Evolutionary conservation across 2,113 vertebrate species (phyloP).

Genomic region (Python bivittatus): DNA sequence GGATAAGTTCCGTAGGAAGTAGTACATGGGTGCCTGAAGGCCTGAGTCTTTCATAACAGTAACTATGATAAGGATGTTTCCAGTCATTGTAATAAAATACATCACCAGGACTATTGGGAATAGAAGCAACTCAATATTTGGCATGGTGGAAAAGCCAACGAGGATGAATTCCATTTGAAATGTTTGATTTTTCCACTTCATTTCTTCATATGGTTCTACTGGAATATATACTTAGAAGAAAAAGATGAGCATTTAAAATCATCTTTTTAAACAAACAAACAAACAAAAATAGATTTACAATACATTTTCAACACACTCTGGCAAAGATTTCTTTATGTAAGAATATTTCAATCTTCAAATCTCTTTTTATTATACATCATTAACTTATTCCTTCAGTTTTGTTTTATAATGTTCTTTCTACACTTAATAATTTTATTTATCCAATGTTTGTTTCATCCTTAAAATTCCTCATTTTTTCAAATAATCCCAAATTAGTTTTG

Average conservation of each 20-base stretch:
- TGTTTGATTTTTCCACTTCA: neutral
- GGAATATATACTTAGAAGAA: neutral
- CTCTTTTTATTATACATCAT: neutral
- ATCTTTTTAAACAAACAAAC: too few relatives aligned
- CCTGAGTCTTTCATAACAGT: neutral
- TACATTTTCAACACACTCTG: neutral
- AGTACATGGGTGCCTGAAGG: conserved; percentile 1
- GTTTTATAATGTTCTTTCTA: neutral
- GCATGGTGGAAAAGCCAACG: neutral
- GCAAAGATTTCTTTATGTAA: neutral
- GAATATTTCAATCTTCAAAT: neutral
- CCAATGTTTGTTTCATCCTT: too few relatives aligned
- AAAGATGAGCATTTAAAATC: neutral
- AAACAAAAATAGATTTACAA: neutral
- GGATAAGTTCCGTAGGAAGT: neutral
- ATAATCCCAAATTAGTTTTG: neutral
- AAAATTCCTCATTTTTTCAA: neutral
- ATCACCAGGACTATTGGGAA: neutral
- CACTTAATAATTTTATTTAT: neutral
- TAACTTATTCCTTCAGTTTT: neutral
- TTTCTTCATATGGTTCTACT: neutral
- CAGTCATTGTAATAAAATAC: neutral
- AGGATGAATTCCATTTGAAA: neutral
- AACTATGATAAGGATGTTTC: neutral
- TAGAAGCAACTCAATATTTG: neutral